Percentiles rank a stretch among this genome's conserved stretches.
phyloP scores from a whole-genome alignment of 2,113 vertebrate genomes.

The Aegithalos caudatus region DNA sequence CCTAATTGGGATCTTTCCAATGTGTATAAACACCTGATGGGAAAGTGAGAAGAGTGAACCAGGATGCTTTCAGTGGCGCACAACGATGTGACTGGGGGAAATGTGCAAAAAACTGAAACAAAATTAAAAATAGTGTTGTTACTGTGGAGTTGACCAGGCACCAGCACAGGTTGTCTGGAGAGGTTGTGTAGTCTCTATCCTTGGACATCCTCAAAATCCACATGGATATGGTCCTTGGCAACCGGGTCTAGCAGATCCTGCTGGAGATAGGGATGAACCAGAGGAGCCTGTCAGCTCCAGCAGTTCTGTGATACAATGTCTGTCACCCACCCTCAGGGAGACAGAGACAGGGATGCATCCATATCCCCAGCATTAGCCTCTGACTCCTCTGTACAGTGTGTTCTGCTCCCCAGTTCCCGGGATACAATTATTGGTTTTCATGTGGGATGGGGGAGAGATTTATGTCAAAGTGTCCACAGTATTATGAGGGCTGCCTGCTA shows the following conservation, averaged over 20 bases:
- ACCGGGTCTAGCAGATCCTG: background rate
- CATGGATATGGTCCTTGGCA: background rate
- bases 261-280: background rate
- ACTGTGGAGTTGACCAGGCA: background rate
- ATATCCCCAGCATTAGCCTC: background rate
- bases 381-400: background rate
- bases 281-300: background rate
- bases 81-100: background rate
- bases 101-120: background rate
- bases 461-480: background rate
- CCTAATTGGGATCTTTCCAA: background rate
- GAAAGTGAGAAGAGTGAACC: background rate
- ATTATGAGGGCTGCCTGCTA: background rate
- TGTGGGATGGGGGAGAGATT: fast-evolving
- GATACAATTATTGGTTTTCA: background rate
- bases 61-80: background rate
- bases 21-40: background rate
- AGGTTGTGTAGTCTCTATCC: background rate
- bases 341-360: background rate
- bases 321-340: background rate
- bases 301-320: fast-evolving
- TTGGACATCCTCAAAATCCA: background rate
- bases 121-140: background rate
- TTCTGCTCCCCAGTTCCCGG: background rate
- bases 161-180: background rate